phyloP scores from a whole-genome alignment of 2,888 invertebrate species.

The Spisula solida region DNA sequence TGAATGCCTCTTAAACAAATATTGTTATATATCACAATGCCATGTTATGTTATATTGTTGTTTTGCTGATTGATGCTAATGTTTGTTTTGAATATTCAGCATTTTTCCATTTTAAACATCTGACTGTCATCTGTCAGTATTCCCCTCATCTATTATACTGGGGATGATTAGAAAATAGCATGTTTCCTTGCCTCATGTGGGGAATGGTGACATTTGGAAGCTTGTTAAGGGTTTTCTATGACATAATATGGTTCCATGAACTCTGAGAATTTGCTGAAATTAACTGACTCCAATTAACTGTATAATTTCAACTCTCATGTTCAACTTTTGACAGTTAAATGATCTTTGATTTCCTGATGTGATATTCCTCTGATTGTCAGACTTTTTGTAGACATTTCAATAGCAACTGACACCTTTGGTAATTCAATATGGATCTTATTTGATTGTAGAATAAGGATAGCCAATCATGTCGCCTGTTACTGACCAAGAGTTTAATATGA shows the following conservation, averaged over 20 bases:
- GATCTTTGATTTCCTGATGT: neutral
- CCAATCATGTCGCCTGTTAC: too few species aligned
- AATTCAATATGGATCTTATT: too few species aligned
- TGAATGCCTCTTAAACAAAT: neutral
- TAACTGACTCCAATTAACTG: neutral
- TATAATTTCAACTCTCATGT: slow-evolving; percentile 5
- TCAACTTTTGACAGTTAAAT: neutral
- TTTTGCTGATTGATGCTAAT: neutral
- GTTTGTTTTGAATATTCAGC: neutral
- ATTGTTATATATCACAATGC: neutral
- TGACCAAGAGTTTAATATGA: too few species aligned
- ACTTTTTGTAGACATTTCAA: neutral
- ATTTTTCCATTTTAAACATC: neutral
- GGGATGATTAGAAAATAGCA: neutral
- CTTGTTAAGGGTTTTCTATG: neutral
- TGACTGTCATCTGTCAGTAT: neutral
- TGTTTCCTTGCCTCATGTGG: neutral
- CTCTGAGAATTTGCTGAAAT: neutral
- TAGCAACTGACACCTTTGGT: slow-evolving; percentile 6
- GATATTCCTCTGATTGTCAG: too few species aligned
- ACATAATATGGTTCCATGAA: neutral
- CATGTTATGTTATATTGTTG: neutral
- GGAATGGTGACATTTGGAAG: neutral
- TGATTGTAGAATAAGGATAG: too few species aligned
- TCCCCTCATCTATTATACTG: neutral